Base-by-base conservation (phyloP, 2,888 invertebrate species). In the Stratiomys singularior region DNA sequence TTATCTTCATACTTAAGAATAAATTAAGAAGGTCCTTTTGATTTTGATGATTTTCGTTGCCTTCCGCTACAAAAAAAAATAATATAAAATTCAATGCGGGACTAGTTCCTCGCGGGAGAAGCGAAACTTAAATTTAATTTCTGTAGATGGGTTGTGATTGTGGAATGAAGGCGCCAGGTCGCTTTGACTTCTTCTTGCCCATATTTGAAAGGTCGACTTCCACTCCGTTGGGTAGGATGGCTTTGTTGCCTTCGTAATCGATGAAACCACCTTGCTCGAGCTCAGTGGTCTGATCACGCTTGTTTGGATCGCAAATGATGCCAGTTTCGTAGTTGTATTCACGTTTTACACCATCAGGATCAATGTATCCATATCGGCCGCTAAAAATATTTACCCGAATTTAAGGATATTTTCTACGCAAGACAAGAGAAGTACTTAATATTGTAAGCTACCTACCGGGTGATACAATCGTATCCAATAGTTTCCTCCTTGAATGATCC, bases 401-500 rank as follows among this genome's bases (percentile, higher is more conserved):
- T 30, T 15, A 9, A 76, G 46, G 21, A 11, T 15, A 4, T 15
- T 44, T 11, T 7, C 13, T 28, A 30, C 28, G 11, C 30, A 64
- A 74, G 25, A 37, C 58, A 23, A 56, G n/a, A n/a, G n/a, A 56
- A 56, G 21, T 46, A n/a, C n/a, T n/a, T n/a, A n/a, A n/a, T n/a
- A n/a, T n/a, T n/a, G n/a, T n/a, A 47, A 15, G n/a, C 28, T 15
- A 83, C 84, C 83, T 77, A 87, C 87, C 89, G 88, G 27, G 93
- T 93, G 79, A 93, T 86, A 83, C 93, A 93, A 85, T 95, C 94
- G 13, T 90, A 88, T 63, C 95, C 95, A 81, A 95, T 93, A 9
- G 91, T 90, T 88, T 95, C 95, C 85, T 95, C 95, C 84, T 95
- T 95, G 86, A 93, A 95, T 1, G 94, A 93, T 25, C 95, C 95